These are phyloP conservation scores for Gallinago jamesoni DNA, from an alignment of 2,113 vertebrate genomes.

Conservation along the genomic window DNA sequence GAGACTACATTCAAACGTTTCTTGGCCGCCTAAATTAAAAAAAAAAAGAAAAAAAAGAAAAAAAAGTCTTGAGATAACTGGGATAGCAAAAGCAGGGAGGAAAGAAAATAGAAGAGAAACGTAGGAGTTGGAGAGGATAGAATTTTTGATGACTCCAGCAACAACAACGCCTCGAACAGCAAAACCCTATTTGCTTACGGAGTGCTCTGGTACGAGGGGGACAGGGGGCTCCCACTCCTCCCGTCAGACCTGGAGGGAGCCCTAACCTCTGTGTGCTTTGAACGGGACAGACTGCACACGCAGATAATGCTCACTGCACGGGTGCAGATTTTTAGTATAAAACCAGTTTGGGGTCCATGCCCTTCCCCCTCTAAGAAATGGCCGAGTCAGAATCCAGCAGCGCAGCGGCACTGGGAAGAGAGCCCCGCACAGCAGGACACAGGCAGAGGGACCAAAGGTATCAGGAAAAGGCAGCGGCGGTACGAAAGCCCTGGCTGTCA, in stretches of 20 bases:
- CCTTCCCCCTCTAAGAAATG: background rate
- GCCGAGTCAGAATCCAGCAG: background rate
- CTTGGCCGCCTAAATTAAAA: background rate
- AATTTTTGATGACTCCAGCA: conserved; percentile 48
- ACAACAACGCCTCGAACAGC: background rate
- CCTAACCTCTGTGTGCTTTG: background rate
- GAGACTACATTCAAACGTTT: conserved; percentile 20
- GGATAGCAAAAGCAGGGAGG: conserved; percentile 7
- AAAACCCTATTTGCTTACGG: background rate
- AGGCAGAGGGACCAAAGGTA: background rate
- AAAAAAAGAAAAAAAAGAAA: background rate
- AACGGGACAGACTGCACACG: background rate
- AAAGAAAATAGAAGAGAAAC: conserved; percentile 15
- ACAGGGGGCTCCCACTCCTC: background rate
- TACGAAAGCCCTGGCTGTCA: conserved; percentile 4
- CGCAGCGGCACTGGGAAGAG: background rate
- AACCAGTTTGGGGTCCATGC: background rate
- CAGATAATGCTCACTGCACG: background rate
- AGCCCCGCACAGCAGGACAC: background rate
- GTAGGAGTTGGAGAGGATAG: background rate
- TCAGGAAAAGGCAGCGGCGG: background rate
- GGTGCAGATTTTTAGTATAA: background rate
- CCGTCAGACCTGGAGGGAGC: background rate
- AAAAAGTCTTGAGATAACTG: conserved; percentile 5
- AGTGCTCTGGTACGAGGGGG: background rate